Evolutionary conservation across 2,888 invertebrate species (phyloP).

Genomic region (Caenorhabditis drosophilae): DNA sequence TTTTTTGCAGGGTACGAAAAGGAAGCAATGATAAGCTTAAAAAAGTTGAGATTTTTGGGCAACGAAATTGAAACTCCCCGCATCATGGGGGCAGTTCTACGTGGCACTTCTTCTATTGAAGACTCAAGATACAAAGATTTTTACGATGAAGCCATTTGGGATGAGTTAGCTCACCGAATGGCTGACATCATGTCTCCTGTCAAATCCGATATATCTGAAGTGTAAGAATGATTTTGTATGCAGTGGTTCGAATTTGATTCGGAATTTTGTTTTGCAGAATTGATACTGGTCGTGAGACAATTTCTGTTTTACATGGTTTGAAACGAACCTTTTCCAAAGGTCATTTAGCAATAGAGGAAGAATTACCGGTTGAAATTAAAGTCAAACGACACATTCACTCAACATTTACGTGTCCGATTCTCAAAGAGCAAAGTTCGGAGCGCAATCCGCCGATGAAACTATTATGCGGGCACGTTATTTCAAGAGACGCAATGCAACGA

Average conservation of each 20-base stretch:
- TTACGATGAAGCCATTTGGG: slow-evolving; percentile 19
- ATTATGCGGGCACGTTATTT: slow-evolving; percentile 96
- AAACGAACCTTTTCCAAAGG: not conserved
- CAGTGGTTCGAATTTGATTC: not conserved
- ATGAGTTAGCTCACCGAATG: slow-evolving; percentile 40
- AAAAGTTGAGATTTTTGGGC: not conserved
- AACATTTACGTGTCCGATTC: slow-evolving; percentile 96
- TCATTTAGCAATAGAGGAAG: not conserved
- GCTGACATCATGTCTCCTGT: slow-evolving; percentile 10
- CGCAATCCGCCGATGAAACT: slow-evolving; percentile 95
- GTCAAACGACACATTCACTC: slow-evolving; percentile 90
- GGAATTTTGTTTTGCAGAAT: slow-evolving; percentile 2
- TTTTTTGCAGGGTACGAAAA: slow-evolving; percentile 14
- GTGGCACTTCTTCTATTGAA: slow-evolving; percentile 9
- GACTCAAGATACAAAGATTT: slow-evolving; percentile 21
- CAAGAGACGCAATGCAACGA: slow-evolving; percentile 92
- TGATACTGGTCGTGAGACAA: not conserved
- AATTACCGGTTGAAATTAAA: slow-evolving; percentile 80
- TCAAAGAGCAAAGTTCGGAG: slow-evolving; percentile 92
- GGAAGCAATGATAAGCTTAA: slow-evolving; percentile 1
- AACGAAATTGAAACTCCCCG: slow-evolving; percentile 4
- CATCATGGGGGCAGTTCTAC: slow-evolving; percentile 23
- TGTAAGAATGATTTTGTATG: not conserved
- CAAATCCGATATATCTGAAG: not conserved
- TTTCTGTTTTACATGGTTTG: not conserved